Conservation (phyloP, 92 coral and sea anemone species). For the Muricea muricata region DNA sequence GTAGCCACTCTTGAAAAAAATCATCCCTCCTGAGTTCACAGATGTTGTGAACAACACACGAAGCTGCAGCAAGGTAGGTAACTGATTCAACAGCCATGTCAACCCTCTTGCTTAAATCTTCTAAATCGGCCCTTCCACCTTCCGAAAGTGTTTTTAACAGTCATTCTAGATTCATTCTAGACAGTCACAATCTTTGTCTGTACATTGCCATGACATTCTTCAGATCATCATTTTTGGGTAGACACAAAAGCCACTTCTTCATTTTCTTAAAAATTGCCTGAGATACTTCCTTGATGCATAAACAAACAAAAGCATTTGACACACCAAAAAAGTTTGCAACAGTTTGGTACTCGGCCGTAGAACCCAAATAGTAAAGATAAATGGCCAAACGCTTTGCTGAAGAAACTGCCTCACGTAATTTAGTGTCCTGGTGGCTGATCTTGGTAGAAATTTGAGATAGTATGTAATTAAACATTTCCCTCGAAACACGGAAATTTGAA, state of each 20-base stretch:
- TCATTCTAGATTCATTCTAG: no score
- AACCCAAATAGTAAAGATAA: no score
- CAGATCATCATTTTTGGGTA: no score
- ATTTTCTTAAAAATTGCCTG: no score
- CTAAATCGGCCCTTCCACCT: slow-evolving; percentile 56
- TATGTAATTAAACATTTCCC: slow-evolving; percentile 54
- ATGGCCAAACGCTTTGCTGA: no score
- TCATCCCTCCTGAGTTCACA: slow-evolving; percentile 58
- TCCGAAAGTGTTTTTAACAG: slow-evolving; percentile 54
- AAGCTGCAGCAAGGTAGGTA: slow-evolving; percentile 52
- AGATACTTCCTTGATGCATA: no score
- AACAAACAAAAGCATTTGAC: no score
- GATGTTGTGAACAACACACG: slow-evolving; percentile 58
- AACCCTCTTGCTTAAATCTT: slow-evolving; percentile 41
- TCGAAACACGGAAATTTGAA: slow-evolving; percentile 62
- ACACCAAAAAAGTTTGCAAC: no score
- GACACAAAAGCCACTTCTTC: no score
- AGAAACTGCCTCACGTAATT: slow-evolving; percentile 60
- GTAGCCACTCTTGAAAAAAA: slow-evolving; percentile 44
- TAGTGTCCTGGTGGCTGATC: slow-evolving; percentile 58
- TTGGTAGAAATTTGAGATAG: slow-evolving; percentile 39
- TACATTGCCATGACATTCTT: no score
- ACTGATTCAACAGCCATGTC: slow-evolving; percentile 53
- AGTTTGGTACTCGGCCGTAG: no score
- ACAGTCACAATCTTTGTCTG: no score